Percentiles rank a stretch among this genome's conserved stretches.
phyloP scores from a whole-genome alignment of 1,140 invertebrate species.

The Drosophila arawakana region DNA sequence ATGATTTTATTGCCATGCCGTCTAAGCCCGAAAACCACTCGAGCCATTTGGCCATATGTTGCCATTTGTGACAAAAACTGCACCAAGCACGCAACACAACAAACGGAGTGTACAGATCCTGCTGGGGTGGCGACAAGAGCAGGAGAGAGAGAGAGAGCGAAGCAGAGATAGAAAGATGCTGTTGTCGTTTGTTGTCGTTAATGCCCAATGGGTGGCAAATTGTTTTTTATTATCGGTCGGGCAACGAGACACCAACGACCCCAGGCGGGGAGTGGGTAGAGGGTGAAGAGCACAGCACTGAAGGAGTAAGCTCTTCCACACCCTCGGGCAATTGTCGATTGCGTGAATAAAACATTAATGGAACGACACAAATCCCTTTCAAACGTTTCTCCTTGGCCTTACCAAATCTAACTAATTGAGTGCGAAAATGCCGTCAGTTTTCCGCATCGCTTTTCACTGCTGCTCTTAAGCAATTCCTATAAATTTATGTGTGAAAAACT shows the following conservation, averaged over 20 bases:
- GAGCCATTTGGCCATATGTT: constrained; percentile 76
- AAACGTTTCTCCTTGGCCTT: constrained; percentile 49
- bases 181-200: constrained; percentile 80
- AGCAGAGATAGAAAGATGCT: constrained; percentile 43
- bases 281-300: constrained; percentile 22
- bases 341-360: constrained; percentile 84
- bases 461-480: constrained; percentile 34
- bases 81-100: constrained; percentile 55
- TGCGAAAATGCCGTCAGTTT: constrained; percentile 83
- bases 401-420: constrained; percentile 84
- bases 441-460: neutral
- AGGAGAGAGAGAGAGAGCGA: constrained; percentile 26
- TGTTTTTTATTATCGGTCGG: constrained; percentile 82
- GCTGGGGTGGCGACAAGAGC: constrained; percentile 19
- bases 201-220: constrained; percentile 84
- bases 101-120: neutral
- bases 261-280: neutral
- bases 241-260: constrained; percentile 46
- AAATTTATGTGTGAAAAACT: constrained; percentile 58
- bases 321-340: constrained; percentile 55
- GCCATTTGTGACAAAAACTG: constrained; percentile 78
- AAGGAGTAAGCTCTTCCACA: constrained; percentile 58
- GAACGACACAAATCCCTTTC: constrained; percentile 81
- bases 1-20: constrained; percentile 77
- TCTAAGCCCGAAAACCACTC: constrained; percentile 55